Base-by-base conservation (phyloP, 2,113 vertebrate genomes). In the Brevimyrus niger region DNA sequence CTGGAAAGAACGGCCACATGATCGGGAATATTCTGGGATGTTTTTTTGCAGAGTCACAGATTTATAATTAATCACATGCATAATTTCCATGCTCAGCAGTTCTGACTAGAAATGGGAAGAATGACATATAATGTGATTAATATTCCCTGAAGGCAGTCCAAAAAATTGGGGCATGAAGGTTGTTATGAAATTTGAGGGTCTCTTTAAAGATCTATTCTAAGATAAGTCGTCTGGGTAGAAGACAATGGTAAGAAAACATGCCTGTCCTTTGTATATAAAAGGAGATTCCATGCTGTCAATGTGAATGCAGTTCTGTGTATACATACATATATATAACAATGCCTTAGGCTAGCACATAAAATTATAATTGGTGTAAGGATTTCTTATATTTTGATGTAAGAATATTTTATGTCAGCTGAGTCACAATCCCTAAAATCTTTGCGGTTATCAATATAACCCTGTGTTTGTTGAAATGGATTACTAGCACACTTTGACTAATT, bases 101-200 rank as follows among this genome's bases (percentile, higher is more conserved):
- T 86, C 47, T 86, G 85, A 86, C 46, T 31, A 51, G 23, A 31
- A 51, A 31, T 51, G 85, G 85, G 85, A 51, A 86, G 85, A 51
- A 51, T 48, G 85, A 86, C 85, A 50, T 31, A 46, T n/a, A 35
- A 44, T 86, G 85, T 86, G 23, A 86, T 50, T 51, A 86, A 86
- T 86, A 51, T 35, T 35, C 48, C 48, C 85, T 86, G 11, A n/a
- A 31, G 23, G 85, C 15, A 4, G 44, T 38, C 42, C 47, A 86
- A 51, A 51, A 86, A 53, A 53, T 15, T 10, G 7, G 51, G 42
- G 42, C 3, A 51, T 35, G 23, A 47, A 86, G 13, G 10, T 31
- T 23, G 35, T 51, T 86, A 50, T 51, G 85, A 86, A 86, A 51
- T 51, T 53, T 31, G 85, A 31, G 23, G 53, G 85, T 86, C 48